A percentile compares a stretch with the other conserved stretches of the same genome.
Conservation (phyloP, 2,888 invertebrate species). For the Acrobasis consociella region DNA sequence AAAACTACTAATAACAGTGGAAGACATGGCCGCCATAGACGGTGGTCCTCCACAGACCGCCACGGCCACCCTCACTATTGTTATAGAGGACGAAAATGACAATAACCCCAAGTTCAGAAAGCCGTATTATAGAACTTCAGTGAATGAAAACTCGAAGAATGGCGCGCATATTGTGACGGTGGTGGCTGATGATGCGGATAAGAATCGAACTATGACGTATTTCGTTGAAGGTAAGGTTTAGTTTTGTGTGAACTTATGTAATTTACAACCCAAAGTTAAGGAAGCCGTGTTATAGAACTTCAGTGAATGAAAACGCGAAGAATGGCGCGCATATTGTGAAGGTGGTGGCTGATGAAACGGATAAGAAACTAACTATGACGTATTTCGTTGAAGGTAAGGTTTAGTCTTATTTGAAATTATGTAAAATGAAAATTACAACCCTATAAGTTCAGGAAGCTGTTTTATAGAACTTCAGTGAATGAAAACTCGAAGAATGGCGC, state of each 20-base stretch:
- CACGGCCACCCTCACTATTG: constrained; percentile 87
- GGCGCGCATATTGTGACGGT: constrained; percentile 91
- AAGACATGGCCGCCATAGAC: constrained; percentile 91
- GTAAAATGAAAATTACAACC: constrained; percentile 94
- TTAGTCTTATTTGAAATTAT: constrained; percentile 61
- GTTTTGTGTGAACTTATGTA: constrained; percentile 56
- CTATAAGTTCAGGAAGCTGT: constrained; percentile 89
- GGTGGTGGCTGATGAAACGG: constrained; percentile 92
- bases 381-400: constrained; percentile 87
- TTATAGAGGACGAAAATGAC: constrained; percentile 94
- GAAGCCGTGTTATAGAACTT: constrained; percentile 89
- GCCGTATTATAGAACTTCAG: constrained; percentile 89
- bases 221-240: constrained; percentile 84
- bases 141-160: constrained; percentile 94
- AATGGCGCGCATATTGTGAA: constrained; percentile 90
- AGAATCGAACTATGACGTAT: constrained; percentile 92
- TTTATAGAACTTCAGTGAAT: constrained; percentile 90
- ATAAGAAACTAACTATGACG: constrained; percentile 91
- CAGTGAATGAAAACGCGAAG: constrained; percentile 94
- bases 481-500: constrained; percentile 95
- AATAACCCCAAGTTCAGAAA: constrained; percentile 93
- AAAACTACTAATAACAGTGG: constrained; percentile 88
- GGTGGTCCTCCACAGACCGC: constrained; percentile 87
- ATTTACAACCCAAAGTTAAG: constrained; percentile 93
- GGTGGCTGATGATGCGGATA: constrained; percentile 93